Conservation (phyloP, 1,140 invertebrate species). For the Zeugodacus cucurbitae region DNA sequence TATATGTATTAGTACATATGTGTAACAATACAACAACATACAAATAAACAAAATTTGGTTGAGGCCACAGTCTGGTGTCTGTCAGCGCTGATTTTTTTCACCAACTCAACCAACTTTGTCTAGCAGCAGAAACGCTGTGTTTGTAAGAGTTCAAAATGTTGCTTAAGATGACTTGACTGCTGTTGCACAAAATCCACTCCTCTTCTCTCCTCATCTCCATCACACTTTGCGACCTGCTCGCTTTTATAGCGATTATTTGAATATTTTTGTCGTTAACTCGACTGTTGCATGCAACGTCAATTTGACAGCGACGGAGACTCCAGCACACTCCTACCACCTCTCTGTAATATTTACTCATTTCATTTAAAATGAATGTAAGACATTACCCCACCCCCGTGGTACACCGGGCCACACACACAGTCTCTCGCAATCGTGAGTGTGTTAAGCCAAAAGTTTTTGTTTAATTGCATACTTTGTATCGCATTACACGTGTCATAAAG, state of each 20-base stretch:
- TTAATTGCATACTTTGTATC: conserved; percentile 66
- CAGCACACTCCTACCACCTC: neutral
- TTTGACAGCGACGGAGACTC: neutral
- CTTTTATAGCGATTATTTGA: conserved; percentile 22
- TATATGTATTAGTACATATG: neutral
- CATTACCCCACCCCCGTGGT: neutral
- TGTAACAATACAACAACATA: too few relatives aligned
- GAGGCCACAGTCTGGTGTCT: neutral
- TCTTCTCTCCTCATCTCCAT: neutral
- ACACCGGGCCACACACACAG: neutral
- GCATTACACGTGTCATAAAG: conserved; percentile 65
- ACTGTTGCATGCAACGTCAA: conserved; percentile 17
- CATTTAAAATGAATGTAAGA: neutral
- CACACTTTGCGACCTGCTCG: neutral
- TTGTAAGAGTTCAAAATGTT: neutral
- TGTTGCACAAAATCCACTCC: neutral
- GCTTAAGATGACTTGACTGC: neutral
- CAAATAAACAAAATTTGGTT: neutral
- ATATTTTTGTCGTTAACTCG: conserved; percentile 33
- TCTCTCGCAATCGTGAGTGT: neutral
- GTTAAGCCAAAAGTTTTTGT: conserved; percentile 52
- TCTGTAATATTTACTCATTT: neutral
- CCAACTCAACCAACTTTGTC: neutral
- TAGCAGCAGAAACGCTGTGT: neutral
- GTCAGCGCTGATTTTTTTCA: neutral